Conservation (phyloP, 2,797 vertebrate genomes). For the Coreius guichenoti region DNA sequence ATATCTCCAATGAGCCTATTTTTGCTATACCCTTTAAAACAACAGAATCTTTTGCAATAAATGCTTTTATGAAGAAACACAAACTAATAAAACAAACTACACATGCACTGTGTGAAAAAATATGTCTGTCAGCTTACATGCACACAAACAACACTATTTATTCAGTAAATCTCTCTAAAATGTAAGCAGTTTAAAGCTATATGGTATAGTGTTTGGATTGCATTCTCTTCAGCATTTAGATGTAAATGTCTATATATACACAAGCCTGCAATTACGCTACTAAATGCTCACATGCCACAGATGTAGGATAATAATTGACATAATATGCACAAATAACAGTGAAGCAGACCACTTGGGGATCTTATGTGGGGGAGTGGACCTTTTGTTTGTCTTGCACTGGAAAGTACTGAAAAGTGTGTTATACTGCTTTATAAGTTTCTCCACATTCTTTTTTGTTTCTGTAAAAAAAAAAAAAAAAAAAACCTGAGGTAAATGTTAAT, state of each 20-base stretch:
- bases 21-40: background rate
- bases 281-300: background rate
- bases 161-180: background rate
- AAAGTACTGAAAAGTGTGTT: background rate
- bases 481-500: conserved; percentile 42
- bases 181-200: background rate
- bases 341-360: background rate
- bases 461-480: background rate
- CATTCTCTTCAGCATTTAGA: background rate
- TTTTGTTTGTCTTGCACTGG: background rate
- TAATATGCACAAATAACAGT: background rate
- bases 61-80: background rate
- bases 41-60: background rate
- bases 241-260: background rate
- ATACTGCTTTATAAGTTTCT: background rate
- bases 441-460: background rate
- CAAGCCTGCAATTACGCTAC: background rate
- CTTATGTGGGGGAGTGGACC: background rate
- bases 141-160: background rate
- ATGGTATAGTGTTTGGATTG: background rate
- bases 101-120: background rate
- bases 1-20: background rate
- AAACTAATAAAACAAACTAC: background rate
- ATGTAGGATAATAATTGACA: background rate
- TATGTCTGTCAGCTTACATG: too few relatives aligned